Evolutionary conservation across 1,140 invertebrate species (phyloP), one percentile per base, ranked within the genome.

Genomic region (Tetraneura akinire): DNA sequence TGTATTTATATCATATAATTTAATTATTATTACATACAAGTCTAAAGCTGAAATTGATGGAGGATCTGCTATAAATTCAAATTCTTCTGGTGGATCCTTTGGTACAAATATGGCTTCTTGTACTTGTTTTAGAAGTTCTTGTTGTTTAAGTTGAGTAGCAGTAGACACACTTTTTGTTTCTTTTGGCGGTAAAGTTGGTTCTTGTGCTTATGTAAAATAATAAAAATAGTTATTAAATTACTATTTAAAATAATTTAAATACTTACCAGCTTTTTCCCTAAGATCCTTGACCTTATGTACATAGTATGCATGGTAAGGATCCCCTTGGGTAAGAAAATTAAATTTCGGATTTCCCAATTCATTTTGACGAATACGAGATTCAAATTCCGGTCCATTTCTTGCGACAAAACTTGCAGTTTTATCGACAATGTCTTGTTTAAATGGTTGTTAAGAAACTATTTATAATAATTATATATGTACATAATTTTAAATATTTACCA

Each of bases 301-400:
- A 88, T 99, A 99, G 84, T 99, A 99, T 0, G 96, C 96, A 91
- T 99, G 94, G 85, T 99, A 99, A 0, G 98, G 98, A 88, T 99
- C 98, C 1, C 94, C 94, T 81, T 91, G 88, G 84, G 95, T 98
- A n/a, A 99, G 88, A 85, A 99, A 99, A 86, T 96, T 96, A 84
- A 99, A 99, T 85, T 98, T 98, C 2, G 96, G 94, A 87, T 99
- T 99, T 53, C 96, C 96, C 82, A 96, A 88, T 86, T 99, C 97
- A 88, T 98, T 98, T 85, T 98, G 94, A 81, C 95, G 89, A 85
- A 98, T 98, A 82, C 96, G 90, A 21, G 95, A 93, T 87, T 99
- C 98, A 88, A 99, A 99, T 86, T 98, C 97, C 3, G 96, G 96
- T 8, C 97, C 98, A 92, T 99, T 99, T 84, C 96, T 90, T 4